Conservation (phyloP, 2,797 vertebrate genomes). For the Perodicticus potto region DNA sequence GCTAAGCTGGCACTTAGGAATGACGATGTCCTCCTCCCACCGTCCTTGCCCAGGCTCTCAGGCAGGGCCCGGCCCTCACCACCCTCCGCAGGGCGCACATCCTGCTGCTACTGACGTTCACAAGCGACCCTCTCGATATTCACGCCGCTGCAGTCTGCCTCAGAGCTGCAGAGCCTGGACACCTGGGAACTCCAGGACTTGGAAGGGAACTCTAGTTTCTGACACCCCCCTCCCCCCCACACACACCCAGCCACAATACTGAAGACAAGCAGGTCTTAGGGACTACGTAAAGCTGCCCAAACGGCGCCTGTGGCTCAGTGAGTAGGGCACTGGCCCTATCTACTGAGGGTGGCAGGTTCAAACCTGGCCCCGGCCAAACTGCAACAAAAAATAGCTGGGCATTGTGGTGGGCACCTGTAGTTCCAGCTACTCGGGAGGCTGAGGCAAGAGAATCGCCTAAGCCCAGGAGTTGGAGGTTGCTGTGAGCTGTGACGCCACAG, state of each 20-base stretch:
- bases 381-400: too few species aligned
- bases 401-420: too few species aligned
- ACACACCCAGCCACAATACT: background rate
- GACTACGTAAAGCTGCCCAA: background rate
- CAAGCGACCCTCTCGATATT: background rate
- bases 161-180: background rate
- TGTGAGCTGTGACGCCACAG: too few species aligned
- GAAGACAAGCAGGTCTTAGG: background rate
- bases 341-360: too few species aligned
- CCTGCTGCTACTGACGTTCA: background rate
- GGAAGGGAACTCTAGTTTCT: background rate
- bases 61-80: background rate
- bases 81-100: background rate
- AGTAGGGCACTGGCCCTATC: too few species aligned
- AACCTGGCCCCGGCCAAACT: too few species aligned
- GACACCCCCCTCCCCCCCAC: background rate
- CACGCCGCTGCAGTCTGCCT: background rate
- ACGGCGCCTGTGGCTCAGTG: too few species aligned
- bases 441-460: too few species aligned
- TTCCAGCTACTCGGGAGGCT: too few species aligned
- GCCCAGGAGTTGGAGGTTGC: too few species aligned
- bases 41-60: background rate
- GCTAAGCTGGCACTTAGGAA: background rate
- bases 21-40: background rate
- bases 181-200: background rate